Conservation (phyloP, 2,797 vertebrate species). For the Pempheris klunzingeri region DNA sequence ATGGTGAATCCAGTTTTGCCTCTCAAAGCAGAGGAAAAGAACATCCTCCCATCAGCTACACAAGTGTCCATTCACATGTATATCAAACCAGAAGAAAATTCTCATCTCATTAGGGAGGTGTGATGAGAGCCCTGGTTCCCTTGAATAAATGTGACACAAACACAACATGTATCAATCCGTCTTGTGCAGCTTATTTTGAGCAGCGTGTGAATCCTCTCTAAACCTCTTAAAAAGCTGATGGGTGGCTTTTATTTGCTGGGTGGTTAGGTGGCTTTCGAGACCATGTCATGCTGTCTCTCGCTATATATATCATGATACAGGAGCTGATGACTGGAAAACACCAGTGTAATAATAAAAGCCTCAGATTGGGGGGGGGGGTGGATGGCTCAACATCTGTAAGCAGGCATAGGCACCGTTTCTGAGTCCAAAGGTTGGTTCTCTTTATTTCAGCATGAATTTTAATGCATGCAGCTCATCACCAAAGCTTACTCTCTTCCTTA, state of each 20-base stretch:
- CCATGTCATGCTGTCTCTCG: neutral
- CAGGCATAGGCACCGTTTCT: neutral
- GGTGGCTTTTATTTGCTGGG: neutral
- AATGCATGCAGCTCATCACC: neutral
- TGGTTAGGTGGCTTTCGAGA: neutral
- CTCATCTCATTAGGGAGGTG: conserved; percentile 13
- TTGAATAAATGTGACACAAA: conserved; percentile 8
- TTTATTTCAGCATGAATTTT: neutral
- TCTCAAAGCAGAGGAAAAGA: conserved; percentile 11
- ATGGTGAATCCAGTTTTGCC: neutral
- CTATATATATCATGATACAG: neutral
- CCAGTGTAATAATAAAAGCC: neutral
- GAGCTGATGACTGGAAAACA: neutral
- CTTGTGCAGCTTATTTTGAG: conserved; percentile 27
- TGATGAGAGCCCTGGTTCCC: conserved; percentile 16
- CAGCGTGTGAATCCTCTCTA: neutral
- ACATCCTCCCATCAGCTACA: neutral
- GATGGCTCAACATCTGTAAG: neutral
- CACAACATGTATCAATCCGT: neutral
- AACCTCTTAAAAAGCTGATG: neutral
- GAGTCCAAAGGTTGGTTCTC: neutral
- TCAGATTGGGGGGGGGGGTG: neutral
- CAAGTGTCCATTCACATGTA: conserved; percentile 8
- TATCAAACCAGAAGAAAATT: conserved; percentile 3
- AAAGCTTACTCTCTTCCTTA: neutral